Evolutionary conservation across 2,888 invertebrate genomes (phyloP).

Genomic region (Standfussiana lucernea): DNA sequence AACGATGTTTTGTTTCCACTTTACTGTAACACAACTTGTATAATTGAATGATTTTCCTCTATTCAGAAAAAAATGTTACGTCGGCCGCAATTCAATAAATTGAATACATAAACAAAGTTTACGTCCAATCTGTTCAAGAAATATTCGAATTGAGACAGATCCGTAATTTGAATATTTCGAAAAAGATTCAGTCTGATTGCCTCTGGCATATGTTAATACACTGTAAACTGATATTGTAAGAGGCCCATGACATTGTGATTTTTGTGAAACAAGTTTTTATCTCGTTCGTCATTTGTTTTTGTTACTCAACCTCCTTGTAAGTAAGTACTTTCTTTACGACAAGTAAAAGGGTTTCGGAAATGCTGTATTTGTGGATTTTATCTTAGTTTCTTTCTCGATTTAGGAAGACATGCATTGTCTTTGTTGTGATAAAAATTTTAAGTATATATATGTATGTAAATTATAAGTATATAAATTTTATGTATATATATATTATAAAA

Average conservation of each 20-base stretch:
- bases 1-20: not conserved
- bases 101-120: too few relatives aligned
- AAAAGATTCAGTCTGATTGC: conserved; percentile 2
- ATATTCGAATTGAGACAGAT: too few relatives aligned
- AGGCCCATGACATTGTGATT: not conserved
- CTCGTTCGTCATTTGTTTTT: conserved; percentile 6
- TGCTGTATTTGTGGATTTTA: not conserved
- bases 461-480: too few relatives aligned
- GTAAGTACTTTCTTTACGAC: not conserved
- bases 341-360: not conserved
- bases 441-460: too few relatives aligned
- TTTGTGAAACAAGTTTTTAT: conserved; percentile 1
- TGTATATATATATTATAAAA: too few relatives aligned
- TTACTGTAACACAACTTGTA: not conserved
- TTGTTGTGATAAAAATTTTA: not conserved
- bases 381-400: not conserved
- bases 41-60: conserved; percentile 18
- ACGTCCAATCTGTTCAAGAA: too few relatives aligned
- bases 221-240: conserved; percentile 8
- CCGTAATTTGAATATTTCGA: conserved; percentile 32
- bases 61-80: not conserved
- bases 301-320: not conserved
- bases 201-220: conserved; percentile 5
- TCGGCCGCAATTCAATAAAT: not conserved
- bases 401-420: not conserved